phyloP scores from a whole-genome alignment of 2,113 vertebrate genomes.

The Arenaria interpres region DNA sequence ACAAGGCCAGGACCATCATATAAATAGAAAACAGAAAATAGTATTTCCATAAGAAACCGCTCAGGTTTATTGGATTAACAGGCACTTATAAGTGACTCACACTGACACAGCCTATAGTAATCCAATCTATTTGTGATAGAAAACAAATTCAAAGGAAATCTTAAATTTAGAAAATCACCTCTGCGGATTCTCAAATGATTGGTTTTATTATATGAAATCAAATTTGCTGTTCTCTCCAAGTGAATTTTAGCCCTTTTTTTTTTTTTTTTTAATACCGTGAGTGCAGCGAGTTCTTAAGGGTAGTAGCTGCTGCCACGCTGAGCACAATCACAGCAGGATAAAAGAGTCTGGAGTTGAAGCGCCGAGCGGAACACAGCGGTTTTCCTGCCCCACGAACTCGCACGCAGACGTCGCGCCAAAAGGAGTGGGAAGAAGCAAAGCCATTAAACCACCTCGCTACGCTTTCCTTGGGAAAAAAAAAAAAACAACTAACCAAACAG shows the following conservation, averaged over 20 bases:
- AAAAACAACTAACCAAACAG: too few species aligned
- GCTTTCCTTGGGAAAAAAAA: not conserved
- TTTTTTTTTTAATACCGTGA: not conserved
- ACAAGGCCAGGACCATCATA: not conserved
- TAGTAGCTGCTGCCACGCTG: not conserved
- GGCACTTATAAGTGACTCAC: constrained; percentile 61
- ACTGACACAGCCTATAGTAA: constrained; percentile 15
- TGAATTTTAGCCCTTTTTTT: not conserved
- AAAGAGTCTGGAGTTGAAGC: not conserved
- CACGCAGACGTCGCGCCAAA: rapidly evolving
- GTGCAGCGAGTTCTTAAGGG: not conserved
- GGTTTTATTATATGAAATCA: not conserved
- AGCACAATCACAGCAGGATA: not conserved
- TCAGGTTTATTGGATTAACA: constrained; percentile 57
- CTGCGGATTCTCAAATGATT: not conserved
- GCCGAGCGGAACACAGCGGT: not conserved
- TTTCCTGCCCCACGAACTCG: not conserved
- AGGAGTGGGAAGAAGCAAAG: not conserved
- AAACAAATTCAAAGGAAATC: constrained; percentile 21
- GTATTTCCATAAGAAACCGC: constrained; percentile 32
- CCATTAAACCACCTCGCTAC: not conserved
- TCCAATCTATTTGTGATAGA: constrained; percentile 12
- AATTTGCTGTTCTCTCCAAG: constrained; percentile 6
- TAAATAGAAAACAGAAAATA: constrained; percentile 50
- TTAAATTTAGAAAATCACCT: constrained; percentile 33